phyloP scores from a whole-genome alignment of 2,797 vertebrate genomes.

The Bradypodion ventrale region DNA sequence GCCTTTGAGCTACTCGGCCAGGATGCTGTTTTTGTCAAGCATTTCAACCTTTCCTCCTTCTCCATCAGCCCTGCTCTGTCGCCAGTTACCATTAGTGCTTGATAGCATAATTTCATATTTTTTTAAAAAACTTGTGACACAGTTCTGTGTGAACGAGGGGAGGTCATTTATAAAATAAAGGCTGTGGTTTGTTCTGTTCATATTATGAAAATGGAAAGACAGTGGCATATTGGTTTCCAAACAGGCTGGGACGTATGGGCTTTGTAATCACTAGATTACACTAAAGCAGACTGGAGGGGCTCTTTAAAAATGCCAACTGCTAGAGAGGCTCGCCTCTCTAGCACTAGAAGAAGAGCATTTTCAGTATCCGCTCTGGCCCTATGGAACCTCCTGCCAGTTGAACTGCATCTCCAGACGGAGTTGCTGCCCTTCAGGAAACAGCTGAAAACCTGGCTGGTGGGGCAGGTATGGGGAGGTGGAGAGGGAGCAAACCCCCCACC shows the following conservation, averaged over 20 bases:
- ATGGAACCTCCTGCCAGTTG: too few species aligned
- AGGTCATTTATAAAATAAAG: slow-evolving; percentile 82
- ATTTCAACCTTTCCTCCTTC: slow-evolving; percentile 79
- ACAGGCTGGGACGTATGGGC: slow-evolving; percentile 66
- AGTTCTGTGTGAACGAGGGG: slow-evolving; percentile 70
- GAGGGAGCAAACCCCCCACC: too few species aligned
- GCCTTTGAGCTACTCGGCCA: slow-evolving; percentile 68
- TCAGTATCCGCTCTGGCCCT: too few species aligned
- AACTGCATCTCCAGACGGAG: too few species aligned
- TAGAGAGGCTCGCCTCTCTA: too few species aligned
- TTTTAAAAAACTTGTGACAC: slow-evolving; percentile 81
- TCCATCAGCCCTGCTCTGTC: slow-evolving; percentile 70
- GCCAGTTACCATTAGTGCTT: slow-evolving; percentile 80
- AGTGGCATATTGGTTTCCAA: slow-evolving; percentile 60
- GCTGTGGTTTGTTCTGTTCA: slow-evolving; percentile 76
- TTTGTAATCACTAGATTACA: slow-evolving; percentile 76
- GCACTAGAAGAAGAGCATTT: too few species aligned
- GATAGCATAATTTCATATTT: slow-evolving; percentile 72
- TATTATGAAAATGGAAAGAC: slow-evolving; percentile 71
- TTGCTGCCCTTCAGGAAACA: too few species aligned
- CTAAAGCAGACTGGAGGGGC: too few species aligned
- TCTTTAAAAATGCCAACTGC: too few species aligned
- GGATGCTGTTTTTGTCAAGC: slow-evolving; percentile 78
- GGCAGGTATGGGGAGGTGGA: too few species aligned
- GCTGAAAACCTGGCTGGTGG: too few species aligned